Evolutionary conservation across 2,113 vertebrate genomes (phyloP), one percentile per base, ranked within the genome.

Genomic region (Stegostoma tigrinum): DNA sequence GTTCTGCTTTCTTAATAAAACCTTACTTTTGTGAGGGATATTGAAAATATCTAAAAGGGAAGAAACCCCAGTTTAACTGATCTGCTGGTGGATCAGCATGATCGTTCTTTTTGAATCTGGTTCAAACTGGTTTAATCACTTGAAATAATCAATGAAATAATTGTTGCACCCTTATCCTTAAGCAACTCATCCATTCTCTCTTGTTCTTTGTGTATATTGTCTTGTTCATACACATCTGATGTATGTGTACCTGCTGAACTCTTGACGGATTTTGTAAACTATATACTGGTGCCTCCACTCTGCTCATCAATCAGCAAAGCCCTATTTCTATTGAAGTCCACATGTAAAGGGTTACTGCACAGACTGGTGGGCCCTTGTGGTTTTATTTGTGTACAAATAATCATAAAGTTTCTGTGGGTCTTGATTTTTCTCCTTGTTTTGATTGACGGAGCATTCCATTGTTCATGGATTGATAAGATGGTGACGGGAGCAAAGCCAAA

Each of bases 241-340:
- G 89, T 64, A 23, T 17, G 19, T 93, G 61, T 93, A 23, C 89
- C 34, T 38, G 89, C 55, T 93, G 61, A 64, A 93, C n/a, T 42
- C 89, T 93, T 93, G 89, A 93, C 21, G 61, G 61, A 66, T 93
- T 67, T 93, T 93, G 89, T 93, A 93, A 38, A 61, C 89, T 93
- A 93, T 93, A 38, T 93, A 93, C 89, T 91, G 8, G 66, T 66
- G 89, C n/a, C 55, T 64, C 55, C 89, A 42, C 42, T 93, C 89
- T 93, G 89, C 89, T 42, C 89, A 93, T n/a, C 89, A 93, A 42
- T 61, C 89, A 67, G 24, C 89, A 93, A 66, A 93, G 89, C 14
- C 89, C 89, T 6, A 38, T 66, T 66, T 66, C 61, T 66, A 64
- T 38, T 19, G 17, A 8, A 93, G 66, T n/a, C 55, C 30, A 93